These are phyloP conservation scores for Haliclona indistincta DNA, from an alignment of 37 sponge, comb jelly and placozoan genomes.

Conservation along the genomic window DNA sequence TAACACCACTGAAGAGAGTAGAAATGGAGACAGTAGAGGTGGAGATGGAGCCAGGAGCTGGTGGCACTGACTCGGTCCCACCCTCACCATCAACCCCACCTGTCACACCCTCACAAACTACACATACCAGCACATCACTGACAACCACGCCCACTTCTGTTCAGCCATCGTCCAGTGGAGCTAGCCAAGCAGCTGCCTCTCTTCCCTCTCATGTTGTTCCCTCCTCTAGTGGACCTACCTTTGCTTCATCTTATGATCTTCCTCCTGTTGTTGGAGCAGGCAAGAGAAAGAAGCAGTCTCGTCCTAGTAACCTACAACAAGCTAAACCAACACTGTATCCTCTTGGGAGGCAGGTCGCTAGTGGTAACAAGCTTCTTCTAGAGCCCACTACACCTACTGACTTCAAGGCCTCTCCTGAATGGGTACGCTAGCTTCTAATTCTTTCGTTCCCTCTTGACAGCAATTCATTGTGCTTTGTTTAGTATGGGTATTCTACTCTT, in stretches of 20 bases:
- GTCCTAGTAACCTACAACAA: too few relatives aligned
- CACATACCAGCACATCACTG: not conserved
- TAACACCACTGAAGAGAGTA: conserved; percentile 9
- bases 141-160: conserved; percentile 10
- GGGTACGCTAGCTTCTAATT: conserved; percentile 69
- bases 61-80: not conserved
- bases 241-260: conserved; percentile 1
- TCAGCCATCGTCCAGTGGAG: not conserved
- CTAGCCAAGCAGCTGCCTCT: not conserved
- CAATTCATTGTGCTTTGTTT: too few relatives aligned
- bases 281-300: not conserved
- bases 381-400: conserved; percentile 64
- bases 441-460: not conserved
- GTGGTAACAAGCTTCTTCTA: conserved; percentile 45
- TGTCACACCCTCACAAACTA: too few relatives aligned
- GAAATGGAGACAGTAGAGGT: conserved; percentile 65
- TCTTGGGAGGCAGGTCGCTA: conserved; percentile 47
- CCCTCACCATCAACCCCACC: not conserved
- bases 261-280: conserved; percentile 1
- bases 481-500: not conserved
- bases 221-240: not conserved
- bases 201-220: not conserved
- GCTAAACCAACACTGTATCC: conserved; percentile 47
- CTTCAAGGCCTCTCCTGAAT: conserved; percentile 82
- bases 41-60: conserved; percentile 40